Percentiles rank a stretch among this genome's conserved stretches.
phyloP scores from a whole-genome alignment of 2,113 vertebrate species.

The Gallinago paraguaiae region DNA sequence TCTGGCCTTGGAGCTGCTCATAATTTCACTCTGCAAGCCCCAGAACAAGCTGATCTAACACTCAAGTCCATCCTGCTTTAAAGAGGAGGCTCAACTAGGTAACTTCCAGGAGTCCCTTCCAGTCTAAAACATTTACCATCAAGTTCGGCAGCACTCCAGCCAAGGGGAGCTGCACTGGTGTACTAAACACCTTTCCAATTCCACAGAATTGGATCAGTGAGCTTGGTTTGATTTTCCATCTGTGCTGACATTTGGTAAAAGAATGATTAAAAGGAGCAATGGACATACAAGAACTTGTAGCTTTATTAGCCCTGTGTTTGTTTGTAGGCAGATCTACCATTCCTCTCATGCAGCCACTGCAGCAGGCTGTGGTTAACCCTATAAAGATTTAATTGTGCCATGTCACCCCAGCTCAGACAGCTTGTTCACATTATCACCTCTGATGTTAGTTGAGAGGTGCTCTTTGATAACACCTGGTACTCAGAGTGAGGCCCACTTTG shows the following conservation, averaged over 20 bases:
- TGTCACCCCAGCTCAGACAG: not conserved
- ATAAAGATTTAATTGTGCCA: constrained; percentile 37
- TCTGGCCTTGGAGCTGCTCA: not conserved
- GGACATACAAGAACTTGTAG: not conserved
- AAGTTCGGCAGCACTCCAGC: not conserved
- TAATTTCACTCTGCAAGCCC: not conserved
- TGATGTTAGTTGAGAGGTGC: not conserved
- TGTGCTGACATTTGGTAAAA: not conserved
- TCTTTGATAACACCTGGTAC: constrained; percentile 31
- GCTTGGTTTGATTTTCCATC: not conserved
- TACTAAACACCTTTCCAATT: not conserved
- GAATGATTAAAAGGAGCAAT: not conserved
- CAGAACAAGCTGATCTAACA: not conserved
- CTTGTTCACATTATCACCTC: constrained; percentile 52
- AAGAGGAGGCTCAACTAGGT: not conserved
- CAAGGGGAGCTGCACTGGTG: not conserved
- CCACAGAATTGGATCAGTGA: not conserved
- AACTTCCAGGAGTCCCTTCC: not conserved
- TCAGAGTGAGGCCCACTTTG: not conserved
- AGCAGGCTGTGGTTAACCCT: constrained; percentile 1
- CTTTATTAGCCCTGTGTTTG: not conserved
- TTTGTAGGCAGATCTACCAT: not conserved
- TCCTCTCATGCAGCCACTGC: not conserved
- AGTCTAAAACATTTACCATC: not conserved
- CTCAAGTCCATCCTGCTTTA: not conserved